Evolutionary conservation across 1,140 invertebrate genomes (phyloP), one percentile per base, ranked within the genome.

Genomic region (Tetramorium parvispinum): DNA sequence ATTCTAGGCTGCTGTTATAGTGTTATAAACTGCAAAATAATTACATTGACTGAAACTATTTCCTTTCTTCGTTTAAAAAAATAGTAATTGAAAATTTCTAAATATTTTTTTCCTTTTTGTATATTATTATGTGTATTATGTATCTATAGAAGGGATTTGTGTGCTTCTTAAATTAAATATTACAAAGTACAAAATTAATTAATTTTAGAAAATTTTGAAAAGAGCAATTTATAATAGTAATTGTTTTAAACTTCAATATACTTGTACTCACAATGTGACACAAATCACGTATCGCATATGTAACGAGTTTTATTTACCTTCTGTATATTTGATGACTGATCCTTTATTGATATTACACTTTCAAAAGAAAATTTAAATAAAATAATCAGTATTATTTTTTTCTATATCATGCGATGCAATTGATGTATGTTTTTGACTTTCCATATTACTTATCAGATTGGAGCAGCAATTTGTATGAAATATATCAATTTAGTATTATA

Each of bases 351-450:
- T 88, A 66, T 88, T 86, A 68, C 32, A 73, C 16, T 18, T 81
- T 63, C 21, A 32, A 32, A n/a, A 27, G 83, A 88, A 87, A 76
- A 43, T 73, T 79, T 43, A 43, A 65, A 63, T 53, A 75, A 65
- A 43, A 53, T 66, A 85, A 92, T 91, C 87, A 92, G 90, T 92
- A 92, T 92, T 92, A 91, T 89, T 85, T 87, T 87, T 65, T 87
- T 65, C 85, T 24, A 66, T 10, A 85, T 71, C 87, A 43, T 88
- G 79, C 46, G 65, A 79, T 32, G 3, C 32, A 32, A 79, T 49
- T 70, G 61, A 89, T 24, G 2, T 16, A 24, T 49, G 65, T 82
- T 66, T 49, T 86, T 87, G 68, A 68, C 85, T 86, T 91, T 76
- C 85, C 16, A 63, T 27, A 86, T 70, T 75, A 46, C 63, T 70